Percentiles rank a stretch among this genome's conserved stretches.
phyloP scores from a whole-genome alignment of 2,797 vertebrate species.

The Carcharodon carcharias region DNA sequence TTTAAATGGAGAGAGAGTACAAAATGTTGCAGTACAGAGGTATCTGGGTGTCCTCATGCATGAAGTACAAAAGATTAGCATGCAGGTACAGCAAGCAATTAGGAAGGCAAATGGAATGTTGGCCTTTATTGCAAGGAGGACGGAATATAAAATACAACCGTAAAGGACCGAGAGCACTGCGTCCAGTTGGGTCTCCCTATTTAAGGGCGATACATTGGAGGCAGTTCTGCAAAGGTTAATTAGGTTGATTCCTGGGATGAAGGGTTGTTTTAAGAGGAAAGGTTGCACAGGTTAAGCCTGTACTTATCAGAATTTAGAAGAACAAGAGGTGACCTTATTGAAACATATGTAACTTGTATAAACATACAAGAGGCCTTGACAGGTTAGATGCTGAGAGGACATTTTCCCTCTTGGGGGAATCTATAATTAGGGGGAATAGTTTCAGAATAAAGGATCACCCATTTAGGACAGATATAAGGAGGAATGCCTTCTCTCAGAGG shows the following conservation, averaged over 20 bases:
- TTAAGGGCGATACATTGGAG: not conserved
- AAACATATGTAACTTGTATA: too few species aligned
- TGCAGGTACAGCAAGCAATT: not conserved
- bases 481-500: not conserved
- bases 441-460: not conserved
- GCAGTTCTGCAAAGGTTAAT: not conserved
- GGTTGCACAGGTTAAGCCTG: not conserved
- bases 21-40: not conserved
- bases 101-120: not conserved
- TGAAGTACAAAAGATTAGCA: not conserved
- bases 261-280: not conserved
- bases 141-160: not conserved
- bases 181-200: not conserved
- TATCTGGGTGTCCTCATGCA: not conserved
- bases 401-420: not conserved
- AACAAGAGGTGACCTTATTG: not conserved
- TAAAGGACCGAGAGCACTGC: too few species aligned
- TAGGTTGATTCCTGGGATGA: not conserved
- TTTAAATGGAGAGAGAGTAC: not conserved
- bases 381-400: not conserved
- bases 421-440: not conserved
- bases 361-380: too few species aligned
- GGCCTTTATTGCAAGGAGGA: not conserved
- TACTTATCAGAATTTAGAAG: not conserved
- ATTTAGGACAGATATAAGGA: not conserved